Evolutionary conservation across 1,140 invertebrate genomes (phyloP).

Genomic region (Epicauta chinensis): DNA sequence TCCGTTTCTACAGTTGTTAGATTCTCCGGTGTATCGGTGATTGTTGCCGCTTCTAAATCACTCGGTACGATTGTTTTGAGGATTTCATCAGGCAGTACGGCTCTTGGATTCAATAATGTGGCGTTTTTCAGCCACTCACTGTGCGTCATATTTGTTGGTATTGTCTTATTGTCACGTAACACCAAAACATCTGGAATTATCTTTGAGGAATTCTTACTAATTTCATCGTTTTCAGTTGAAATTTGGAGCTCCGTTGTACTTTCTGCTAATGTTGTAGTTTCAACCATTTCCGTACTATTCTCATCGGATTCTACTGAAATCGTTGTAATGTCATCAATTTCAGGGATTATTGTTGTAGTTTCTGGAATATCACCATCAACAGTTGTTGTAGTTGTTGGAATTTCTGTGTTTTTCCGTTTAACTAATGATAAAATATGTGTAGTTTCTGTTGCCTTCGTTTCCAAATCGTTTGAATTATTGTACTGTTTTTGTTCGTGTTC

Average conservation of each 20-base stretch:
- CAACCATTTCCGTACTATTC: not conserved
- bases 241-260: slow-evolving; percentile 1
- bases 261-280: slow-evolving; percentile 6
- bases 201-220: slow-evolving; percentile 15
- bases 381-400: slow-evolving; percentile 1
- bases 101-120: slow-evolving; percentile 22
- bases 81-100: slow-evolving; percentile 24
- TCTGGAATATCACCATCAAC: no score
- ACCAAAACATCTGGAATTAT: slow-evolving; percentile 32
- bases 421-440: slow-evolving; percentile 29
- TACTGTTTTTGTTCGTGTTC: not conserved
- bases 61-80: slow-evolving; percentile 25
- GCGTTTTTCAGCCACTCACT: slow-evolving; percentile 27
- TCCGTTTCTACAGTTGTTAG: slow-evolving; percentile 1
- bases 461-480: slow-evolving; percentile 18
- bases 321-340: slow-evolving; percentile 9
- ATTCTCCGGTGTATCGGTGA: not conserved
- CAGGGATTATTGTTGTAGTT: slow-evolving; percentile 10
- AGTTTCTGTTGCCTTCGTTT: slow-evolving; percentile 23
- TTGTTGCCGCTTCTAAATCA: slow-evolving; percentile 18
- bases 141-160: slow-evolving; percentile 17
- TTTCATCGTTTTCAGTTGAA: not conserved
- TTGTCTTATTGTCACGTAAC: slow-evolving; percentile 23
- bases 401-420: slow-evolving; percentile 18
- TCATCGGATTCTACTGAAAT: slow-evolving; percentile 14